Evolutionary conservation across 2,113 vertebrate species (phyloP).

Genomic region (Oriolus oriolus): DNA sequence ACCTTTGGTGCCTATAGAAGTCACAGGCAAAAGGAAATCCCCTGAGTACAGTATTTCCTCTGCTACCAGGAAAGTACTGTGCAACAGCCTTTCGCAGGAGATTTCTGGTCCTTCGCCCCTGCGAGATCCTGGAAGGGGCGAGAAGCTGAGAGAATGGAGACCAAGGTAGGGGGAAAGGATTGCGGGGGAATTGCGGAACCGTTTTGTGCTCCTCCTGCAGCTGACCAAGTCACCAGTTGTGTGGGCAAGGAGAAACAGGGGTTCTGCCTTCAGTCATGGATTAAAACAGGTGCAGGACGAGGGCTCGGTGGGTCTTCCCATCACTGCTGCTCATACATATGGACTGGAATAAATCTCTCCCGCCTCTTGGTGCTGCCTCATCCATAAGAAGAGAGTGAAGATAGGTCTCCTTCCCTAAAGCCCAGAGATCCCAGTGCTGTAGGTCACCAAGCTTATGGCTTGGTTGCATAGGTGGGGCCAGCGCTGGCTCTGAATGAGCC

Average conservation of each 20-base stretch:
- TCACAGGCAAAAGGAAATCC: conserved; percentile 45
- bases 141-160: conserved; percentile 62
- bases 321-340: background rate
- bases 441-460: background rate
- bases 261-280: background rate
- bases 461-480: background rate
- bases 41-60: conserved; percentile 63
- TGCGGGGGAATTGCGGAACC: conserved; percentile 35
- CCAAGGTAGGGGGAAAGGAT: conserved; percentile 60
- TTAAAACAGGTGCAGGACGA: background rate
- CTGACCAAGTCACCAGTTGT: background rate
- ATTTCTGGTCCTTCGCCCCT: conserved; percentile 58
- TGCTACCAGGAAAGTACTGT: conserved; percentile 66
- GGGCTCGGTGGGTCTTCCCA: background rate
- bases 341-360: background rate
- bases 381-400: background rate
- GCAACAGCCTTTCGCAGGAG: conserved; percentile 63
- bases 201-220: conserved; percentile 7
- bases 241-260: background rate
- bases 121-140: conserved; percentile 35
- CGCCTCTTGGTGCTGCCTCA: background rate
- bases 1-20: conserved; percentile 52
- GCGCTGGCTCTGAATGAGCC: background rate
- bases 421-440: background rate
- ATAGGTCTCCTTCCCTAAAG: background rate